Conservation (phyloP, 2,797 vertebrate species). For the Spondyliosoma cantharus region DNA sequence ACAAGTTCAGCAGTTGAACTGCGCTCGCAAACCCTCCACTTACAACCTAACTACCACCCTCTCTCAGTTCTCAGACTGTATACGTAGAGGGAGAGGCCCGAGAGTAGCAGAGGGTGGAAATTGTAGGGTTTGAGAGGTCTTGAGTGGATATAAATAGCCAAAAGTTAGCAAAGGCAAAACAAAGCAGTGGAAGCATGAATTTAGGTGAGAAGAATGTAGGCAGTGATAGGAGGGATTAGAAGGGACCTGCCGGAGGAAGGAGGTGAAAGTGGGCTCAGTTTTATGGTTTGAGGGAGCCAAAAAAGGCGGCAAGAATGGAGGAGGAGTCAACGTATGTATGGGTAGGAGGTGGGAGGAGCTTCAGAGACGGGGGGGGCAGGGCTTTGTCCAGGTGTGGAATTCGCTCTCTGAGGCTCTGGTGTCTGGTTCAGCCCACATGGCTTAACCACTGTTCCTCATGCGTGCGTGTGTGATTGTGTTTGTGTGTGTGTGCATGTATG, state of each 20-base stretch:
- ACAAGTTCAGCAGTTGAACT: constrained; percentile 62
- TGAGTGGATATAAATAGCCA: constrained; percentile 48
- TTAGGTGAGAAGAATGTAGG: not conserved
- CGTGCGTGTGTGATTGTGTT: constrained; percentile 45
- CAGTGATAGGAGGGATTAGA: not conserved
- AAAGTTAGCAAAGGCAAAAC: constrained; percentile 27
- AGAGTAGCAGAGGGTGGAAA: constrained; percentile 48
- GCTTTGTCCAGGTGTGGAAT: constrained; percentile 76
- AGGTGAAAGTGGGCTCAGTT: constrained; percentile 12
- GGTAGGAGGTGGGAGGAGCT: constrained; percentile 29
- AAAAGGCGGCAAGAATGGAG: constrained; percentile 5
- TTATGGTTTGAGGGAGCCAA: constrained; percentile 1
- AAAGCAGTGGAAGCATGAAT: constrained; percentile 22
- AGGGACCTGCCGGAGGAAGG: constrained; percentile 6
- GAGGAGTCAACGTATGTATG: constrained; percentile 13
- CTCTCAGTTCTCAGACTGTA: constrained; percentile 45
- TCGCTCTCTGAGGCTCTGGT: constrained; percentile 33
- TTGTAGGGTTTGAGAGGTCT: constrained; percentile 56
- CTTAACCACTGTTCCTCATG: constrained; percentile 40
- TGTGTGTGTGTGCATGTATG: constrained; percentile 35
- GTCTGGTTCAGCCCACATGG: constrained; percentile 67
- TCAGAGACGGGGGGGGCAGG: constrained; percentile 52
- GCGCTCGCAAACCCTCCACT: constrained; percentile 50
- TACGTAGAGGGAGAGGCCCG: constrained; percentile 52
- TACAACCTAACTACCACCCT: constrained; percentile 75